Conservation (phyloP, 2,113 vertebrate genomes). For the Eleginops maclovinus region DNA sequence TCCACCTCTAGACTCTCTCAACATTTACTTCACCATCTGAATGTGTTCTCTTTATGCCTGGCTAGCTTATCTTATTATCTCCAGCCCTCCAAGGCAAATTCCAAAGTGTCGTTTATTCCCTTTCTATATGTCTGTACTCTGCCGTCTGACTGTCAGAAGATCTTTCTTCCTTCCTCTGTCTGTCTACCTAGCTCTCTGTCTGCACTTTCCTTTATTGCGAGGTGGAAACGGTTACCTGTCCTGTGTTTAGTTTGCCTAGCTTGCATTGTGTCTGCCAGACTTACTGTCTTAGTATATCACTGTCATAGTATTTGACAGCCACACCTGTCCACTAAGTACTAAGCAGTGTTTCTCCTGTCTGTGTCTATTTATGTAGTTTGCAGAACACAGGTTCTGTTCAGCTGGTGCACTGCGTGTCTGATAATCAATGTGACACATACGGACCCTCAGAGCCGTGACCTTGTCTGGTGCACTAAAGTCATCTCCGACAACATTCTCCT, state of each 20-base stretch:
- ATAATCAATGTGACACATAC: slow-evolving; percentile 70
- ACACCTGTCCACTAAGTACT: slow-evolving; percentile 71
- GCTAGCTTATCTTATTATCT: slow-evolving; percentile 52
- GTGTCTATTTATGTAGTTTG: slow-evolving; percentile 53
- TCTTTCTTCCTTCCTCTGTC: slow-evolving; percentile 3
- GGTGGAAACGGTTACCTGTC: slow-evolving; percentile 37
- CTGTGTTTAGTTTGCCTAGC: slow-evolving; percentile 45
- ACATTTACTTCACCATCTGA: slow-evolving; percentile 22
- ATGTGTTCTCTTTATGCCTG: slow-evolving; percentile 28
- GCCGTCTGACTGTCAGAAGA: slow-evolving; percentile 22
- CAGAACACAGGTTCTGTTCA: slow-evolving; percentile 21
- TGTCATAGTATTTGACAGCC: slow-evolving; percentile 59
- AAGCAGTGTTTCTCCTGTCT: slow-evolving; percentile 57
- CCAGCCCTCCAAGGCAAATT: slow-evolving; percentile 45
- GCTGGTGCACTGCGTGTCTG: slow-evolving; percentile 41
- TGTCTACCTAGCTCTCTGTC: slow-evolving; percentile 12
- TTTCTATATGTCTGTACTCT: slow-evolving; percentile 15
- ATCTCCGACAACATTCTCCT: slow-evolving; percentile 36
- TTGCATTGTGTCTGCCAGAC: slow-evolving; percentile 62
- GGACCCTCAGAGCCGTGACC: slow-evolving; percentile 55
- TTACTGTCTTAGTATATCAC: slow-evolving; percentile 50
- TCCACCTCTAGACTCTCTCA: not conserved
- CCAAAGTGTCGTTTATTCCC: slow-evolving; percentile 50
- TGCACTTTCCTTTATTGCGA: slow-evolving; percentile 4
- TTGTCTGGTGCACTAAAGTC: slow-evolving; percentile 57